Conservation (phyloP, 2,113 vertebrate species). For the Phyllostomus hastatus region DNA sequence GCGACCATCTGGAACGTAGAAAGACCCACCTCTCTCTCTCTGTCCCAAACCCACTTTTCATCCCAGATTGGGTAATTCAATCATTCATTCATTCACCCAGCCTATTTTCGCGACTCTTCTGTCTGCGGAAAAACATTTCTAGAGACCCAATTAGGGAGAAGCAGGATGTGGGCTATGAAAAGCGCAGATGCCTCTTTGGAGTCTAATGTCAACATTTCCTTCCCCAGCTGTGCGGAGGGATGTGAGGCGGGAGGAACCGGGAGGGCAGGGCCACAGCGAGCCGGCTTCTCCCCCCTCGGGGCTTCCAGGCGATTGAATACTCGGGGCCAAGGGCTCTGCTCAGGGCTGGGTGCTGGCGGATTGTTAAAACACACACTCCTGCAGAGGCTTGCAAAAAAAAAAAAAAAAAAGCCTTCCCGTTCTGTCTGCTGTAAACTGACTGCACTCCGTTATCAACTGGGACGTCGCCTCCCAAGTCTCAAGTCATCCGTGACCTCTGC, state of each 20-base stretch:
- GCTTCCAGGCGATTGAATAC: too few relatives aligned
- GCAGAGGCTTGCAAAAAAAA: neutral
- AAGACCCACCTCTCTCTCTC: neutral
- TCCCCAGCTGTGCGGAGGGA: neutral
- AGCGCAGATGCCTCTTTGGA: neutral
- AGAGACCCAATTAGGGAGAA: neutral
- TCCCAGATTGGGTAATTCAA: neutral
- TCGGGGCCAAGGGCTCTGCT: neutral
- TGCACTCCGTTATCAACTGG: neutral
- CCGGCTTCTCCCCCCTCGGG: neutral
- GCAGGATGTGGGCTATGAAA: constrained; percentile 21
- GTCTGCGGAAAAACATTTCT: constrained; percentile 19
- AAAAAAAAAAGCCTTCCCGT: neutral
- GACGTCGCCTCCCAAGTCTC: neutral
- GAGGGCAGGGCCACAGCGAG: neutral
- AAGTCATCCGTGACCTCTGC: neutral
- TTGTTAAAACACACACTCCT: neutral
- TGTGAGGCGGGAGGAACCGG: neutral
- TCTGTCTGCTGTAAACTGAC: neutral
- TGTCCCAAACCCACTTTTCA: neutral
- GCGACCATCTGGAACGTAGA: neutral
- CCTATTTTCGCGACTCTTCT: neutral
- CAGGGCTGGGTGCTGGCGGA: too few relatives aligned
- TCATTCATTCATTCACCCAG: neutral
- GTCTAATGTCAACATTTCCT: neutral